Base-by-base conservation (phyloP, 2,888 invertebrate species). In the Apeira syringaria region DNA sequence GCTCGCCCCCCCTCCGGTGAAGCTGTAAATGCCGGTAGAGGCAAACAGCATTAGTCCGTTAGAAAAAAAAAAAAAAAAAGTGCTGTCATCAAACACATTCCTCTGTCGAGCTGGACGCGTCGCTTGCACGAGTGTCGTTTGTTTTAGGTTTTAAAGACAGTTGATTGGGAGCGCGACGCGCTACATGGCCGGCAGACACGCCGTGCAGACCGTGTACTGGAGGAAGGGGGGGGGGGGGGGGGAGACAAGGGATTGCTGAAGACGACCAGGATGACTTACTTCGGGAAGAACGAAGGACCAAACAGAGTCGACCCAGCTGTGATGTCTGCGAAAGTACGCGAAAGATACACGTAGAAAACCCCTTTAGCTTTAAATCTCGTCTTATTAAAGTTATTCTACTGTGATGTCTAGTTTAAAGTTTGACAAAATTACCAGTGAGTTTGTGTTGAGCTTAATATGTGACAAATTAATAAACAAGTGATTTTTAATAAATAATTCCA, bases 131-230 rank as follows among this genome's bases (percentile, higher is more conserved):
- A 25, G 2, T n/a, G 7, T 3, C 13, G 4, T 32, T 13, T 4
- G 6, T 9, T 9, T 28, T 29, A 4, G n/a, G n/a, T n/a, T n/a
- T 51, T 92, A 91, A 60, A 82, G 86, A 60, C 78, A 80, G 35
- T 74, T 95, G 70, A 92, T 95, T 50, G 94, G 94, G 59, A 91
- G 93, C 54, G 92, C 94, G 25, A 93, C 94, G 10, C 92, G 95
- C 43, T 94, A 93, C 73, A 93, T 95, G 54, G 93, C 93, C 32
- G 94, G 94, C 32, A 91, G 94, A 47, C 93, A 94, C 63, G 94
- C 94, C 1, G 91, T 94, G 11, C 94, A 95, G 68, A 95, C 94
- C 0, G 93, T 95, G 0, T 95, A 95, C 64, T 95, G 95, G 95
- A 89, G 94, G 61, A 90, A 92, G 27, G 76, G 85, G 0, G 84